Percentiles rank a stretch among this genome's conserved stretches.
phyloP scores from a whole-genome alignment of 2,888 invertebrate genomes.

The Dugesia japonica region DNA sequence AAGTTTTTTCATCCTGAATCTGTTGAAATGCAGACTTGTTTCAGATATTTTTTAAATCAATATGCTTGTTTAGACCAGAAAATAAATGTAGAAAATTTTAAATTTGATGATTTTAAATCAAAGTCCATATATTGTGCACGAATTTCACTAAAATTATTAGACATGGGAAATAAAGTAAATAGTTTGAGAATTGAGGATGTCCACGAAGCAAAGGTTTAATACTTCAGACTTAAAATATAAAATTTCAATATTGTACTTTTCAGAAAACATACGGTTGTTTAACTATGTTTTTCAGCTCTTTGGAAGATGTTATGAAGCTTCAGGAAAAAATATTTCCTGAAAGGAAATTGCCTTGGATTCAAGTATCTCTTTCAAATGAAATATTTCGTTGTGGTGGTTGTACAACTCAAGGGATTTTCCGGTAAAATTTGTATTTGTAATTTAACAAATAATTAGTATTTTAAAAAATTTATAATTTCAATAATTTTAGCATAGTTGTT shows the following conservation, averaged over 20 bases:
- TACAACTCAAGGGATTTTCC: not conserved
- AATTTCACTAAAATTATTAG: not conserved
- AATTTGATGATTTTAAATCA: constrained; percentile 12
- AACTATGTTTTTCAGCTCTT: not conserved
- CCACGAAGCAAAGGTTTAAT: not conserved
- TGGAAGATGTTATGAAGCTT: constrained; percentile 11
- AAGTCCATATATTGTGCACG: not conserved
- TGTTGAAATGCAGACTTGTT: not conserved
- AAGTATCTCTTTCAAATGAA: constrained; percentile 3
- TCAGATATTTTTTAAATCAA: not conserved
- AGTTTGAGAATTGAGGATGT: not conserved
- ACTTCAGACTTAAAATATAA: not conserved
- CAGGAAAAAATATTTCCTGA: not conserved
- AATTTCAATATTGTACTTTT: not conserved
- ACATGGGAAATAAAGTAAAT: not conserved
- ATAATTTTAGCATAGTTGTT: too few relatives aligned
- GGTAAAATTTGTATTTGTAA: not conserved
- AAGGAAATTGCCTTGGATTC: constrained; percentile 17
- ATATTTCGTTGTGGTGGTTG: not conserved
- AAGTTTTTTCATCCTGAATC: constrained; percentile 10
- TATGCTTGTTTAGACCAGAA: not conserved
- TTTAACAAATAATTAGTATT: too few relatives aligned
- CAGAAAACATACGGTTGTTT: not conserved
- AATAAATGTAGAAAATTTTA: not conserved
- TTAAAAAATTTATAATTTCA: too few relatives aligned